Percentiles rank a stretch among this genome's conserved stretches.
Conservation (phyloP, 2,113 vertebrate genomes). For the Leptobrachium ailaonicum region DNA sequence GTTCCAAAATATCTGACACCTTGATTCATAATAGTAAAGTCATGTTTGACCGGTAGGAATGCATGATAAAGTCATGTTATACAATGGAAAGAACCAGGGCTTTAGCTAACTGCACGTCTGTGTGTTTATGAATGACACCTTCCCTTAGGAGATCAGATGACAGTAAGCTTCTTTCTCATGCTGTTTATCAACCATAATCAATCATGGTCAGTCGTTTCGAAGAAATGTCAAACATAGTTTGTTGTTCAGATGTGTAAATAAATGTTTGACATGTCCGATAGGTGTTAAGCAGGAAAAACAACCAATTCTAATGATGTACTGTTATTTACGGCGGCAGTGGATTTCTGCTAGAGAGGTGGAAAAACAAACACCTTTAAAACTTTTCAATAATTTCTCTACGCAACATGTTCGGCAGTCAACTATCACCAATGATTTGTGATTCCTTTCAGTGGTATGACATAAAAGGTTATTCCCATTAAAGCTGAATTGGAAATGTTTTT, state of each 20-base stretch:
- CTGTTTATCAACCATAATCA: constrained; percentile 33
- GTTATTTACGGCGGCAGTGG: constrained; percentile 17
- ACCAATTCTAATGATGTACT: constrained; percentile 21
- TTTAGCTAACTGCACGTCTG: constrained; percentile 18
- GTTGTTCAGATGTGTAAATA: constrained; percentile 28
- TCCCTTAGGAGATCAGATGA: constrained; percentile 20
- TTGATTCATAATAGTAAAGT: constrained; percentile 12
- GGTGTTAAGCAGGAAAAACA: constrained; percentile 36
- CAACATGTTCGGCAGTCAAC: background rate
- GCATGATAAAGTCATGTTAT: constrained; percentile 1
- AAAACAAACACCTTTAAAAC: constrained; percentile 30
- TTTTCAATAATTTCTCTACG: constrained; percentile 22
- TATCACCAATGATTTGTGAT: background rate
- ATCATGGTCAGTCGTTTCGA: constrained; percentile 45
- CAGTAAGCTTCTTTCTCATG: constrained; percentile 34
- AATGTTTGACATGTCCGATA: constrained; percentile 34
- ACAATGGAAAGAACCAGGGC: constrained; percentile 16
- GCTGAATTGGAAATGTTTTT: constrained; percentile 14
- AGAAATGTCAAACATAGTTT: constrained; percentile 38
- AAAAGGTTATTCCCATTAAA: background rate
- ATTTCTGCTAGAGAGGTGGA: constrained; percentile 15
- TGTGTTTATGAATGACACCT: constrained; percentile 32
- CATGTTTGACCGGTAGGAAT: constrained; percentile 16
- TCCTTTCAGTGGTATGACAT: background rate
- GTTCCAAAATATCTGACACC: constrained; percentile 12